These are phyloP conservation scores for Peromyscus melanophrys DNA, from an alignment of 2,797 vertebrate genomes.

Conservation along the genomic window DNA sequence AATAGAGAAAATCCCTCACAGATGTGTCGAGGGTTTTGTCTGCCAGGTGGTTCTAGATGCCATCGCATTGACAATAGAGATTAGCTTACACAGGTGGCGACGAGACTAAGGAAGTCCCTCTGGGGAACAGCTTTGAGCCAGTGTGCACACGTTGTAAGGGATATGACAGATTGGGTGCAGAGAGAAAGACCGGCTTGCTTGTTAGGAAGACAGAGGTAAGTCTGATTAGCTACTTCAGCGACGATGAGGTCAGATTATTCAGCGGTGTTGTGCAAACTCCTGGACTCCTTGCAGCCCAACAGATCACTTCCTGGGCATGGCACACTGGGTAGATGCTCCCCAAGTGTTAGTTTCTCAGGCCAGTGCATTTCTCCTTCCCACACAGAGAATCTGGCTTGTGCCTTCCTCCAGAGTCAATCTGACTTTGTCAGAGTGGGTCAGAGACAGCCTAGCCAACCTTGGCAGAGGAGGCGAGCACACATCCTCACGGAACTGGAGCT, in stretches of 20 bases:
- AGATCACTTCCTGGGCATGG: conserved; percentile 38
- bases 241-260: not conserved
- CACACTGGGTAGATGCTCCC: not conserved
- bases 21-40: not conserved
- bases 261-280: conserved; percentile 31
- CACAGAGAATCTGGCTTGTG: not conserved
- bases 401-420: not conserved
- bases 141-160: not conserved
- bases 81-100: not conserved
- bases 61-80: not conserved
- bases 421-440: not conserved
- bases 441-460: not conserved
- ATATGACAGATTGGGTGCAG: not conserved
- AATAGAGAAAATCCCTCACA: not conserved
- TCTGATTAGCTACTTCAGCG: not conserved
- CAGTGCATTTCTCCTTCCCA: not conserved
- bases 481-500: not conserved
- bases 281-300: conserved; percentile 9
- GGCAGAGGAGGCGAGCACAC: not conserved
- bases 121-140: not conserved
- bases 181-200: conserved; percentile 25
- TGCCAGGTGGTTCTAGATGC: not conserved
- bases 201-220: not conserved
- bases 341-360: not conserved
- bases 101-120: not conserved